Evolutionary conservation across 2,113 vertebrate species (phyloP).

Genomic region (Perca schrenkii): DNA sequence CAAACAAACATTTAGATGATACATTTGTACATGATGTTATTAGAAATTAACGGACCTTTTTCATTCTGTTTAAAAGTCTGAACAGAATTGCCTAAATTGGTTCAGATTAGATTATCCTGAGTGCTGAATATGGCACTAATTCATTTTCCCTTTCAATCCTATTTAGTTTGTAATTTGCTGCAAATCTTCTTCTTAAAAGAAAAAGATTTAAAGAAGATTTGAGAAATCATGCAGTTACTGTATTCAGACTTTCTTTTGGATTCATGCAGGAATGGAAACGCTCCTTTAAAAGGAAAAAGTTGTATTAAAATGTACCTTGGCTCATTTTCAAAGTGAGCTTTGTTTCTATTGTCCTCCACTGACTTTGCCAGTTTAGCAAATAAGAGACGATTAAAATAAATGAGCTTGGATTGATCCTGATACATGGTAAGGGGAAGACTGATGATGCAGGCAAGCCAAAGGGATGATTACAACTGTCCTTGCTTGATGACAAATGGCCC

Average conservation of each 20-base stretch:
- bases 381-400: constrained; percentile 89
- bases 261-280: background rate
- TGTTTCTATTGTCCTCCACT: constrained; percentile 79
- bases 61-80: background rate
- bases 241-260: background rate
- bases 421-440: constrained; percentile 84
- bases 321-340: constrained; percentile 68
- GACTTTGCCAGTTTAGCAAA: constrained; percentile 86
- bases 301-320: constrained; percentile 33
- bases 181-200: background rate
- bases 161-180: background rate
- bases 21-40: background rate
- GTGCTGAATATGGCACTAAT: background rate
- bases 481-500: constrained; percentile 88
- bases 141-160: no score
- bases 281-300: background rate
- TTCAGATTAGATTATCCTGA: background rate
- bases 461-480: constrained; percentile 88
- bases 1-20: background rate
- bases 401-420: constrained; percentile 87
- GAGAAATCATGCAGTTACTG: background rate
- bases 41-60: background rate
- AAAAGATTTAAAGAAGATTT: background rate
- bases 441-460: constrained; percentile 84
- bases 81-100: background rate